Base-by-base conservation (phyloP, 1,140 invertebrate genomes). In the Drosophila serrata region DNA sequence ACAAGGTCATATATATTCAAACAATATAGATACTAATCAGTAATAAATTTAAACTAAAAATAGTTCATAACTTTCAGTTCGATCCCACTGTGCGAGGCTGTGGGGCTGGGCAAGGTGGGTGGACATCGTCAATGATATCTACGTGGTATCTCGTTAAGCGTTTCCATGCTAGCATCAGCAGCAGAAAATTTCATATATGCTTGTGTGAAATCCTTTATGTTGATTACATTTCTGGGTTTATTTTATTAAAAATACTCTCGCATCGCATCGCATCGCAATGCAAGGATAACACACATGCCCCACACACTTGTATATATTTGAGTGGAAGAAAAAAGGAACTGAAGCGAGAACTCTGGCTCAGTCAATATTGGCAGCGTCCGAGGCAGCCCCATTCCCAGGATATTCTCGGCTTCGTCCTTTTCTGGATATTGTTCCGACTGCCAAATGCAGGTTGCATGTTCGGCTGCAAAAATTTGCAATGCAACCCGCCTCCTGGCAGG, bases 171-270 rank as follows among this genome's bases (percentile, higher is more conserved):
- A 69, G 56, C 62, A 77, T 65, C 62, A 75, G 53, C 48, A 77
- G 74, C 73, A 76, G 73, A 68, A 76, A 77, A 77, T 68, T 77
- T 59, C 64, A 70, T 72, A 70, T 81, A 55, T 69, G 63, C 57
- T 70, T 86, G 77, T 90, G 81, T 90, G 79, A 91, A 91, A 91
- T 91, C 90, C 88, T 91, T 91, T 91, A 91, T 91, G 88, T 91
- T 91, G 88, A 91, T 91, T 91, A 91, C 88, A 91, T 91, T 90
- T 90, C 84, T 90, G 84, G 75, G 88, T 91, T 91, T 91, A 91
- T 91, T 91, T 91, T 91, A 91, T 91, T 91, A 91, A 91, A 91
- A 90, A 90, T 90, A 85, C 81, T 82, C 62, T 77, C 49, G 72
- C 57, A 75, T 77, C 60, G 63, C 81, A 84, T 68, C 46, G 81